Evolutionary conservation across 2,888 invertebrate species (phyloP), one percentile per base, ranked within the genome.

Genomic region (Agrilus biguttatus): DNA sequence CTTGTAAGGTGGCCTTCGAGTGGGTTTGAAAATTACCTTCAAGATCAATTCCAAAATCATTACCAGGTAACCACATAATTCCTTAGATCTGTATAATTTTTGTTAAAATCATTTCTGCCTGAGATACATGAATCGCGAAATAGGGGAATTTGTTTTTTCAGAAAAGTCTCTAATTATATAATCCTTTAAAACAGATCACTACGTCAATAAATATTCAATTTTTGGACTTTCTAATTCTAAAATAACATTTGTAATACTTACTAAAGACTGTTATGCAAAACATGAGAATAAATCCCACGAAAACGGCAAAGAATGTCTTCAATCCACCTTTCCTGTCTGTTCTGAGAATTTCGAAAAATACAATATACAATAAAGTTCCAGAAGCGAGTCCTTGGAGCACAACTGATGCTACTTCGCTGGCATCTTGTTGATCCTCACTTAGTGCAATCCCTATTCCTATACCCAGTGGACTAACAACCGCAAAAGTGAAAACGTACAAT

Each of bases 331-430:
- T 63, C 32, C 68, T 62, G 39, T 72, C 69, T 35, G 67, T 67
- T 37, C 80, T 78, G 55, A 95, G 74, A 42, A 95, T 86, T 68
- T 96, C 95, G 65, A 95, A 93, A 70, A 93, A 93, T n/a, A 93
- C 91, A 13, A 96, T 90, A 68, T 93, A 96, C 4, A 96, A 69
- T 36, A 96, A 75, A 0, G 95, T 95, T 12, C 95, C 96, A 37
- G 87, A 82, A 0, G 95, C 93, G 45, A 95, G 67, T 3, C 91
- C 92, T 70, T 93, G 85, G 12, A 77, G 65, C 10, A 82, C 69
- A 36, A 79, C 78, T 1, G 80, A 78, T 13, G 75, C 69, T 7
- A 82, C 68, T 14, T 74, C 77, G 2, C 76, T 74, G 0, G 75
- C 68, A 0, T 73, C 71, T 1, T 72, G 72, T 39, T 71, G 65